Evolutionary conservation across 2,888 invertebrate species (phyloP).

Genomic region (Eumacrocentrus americanus): DNA sequence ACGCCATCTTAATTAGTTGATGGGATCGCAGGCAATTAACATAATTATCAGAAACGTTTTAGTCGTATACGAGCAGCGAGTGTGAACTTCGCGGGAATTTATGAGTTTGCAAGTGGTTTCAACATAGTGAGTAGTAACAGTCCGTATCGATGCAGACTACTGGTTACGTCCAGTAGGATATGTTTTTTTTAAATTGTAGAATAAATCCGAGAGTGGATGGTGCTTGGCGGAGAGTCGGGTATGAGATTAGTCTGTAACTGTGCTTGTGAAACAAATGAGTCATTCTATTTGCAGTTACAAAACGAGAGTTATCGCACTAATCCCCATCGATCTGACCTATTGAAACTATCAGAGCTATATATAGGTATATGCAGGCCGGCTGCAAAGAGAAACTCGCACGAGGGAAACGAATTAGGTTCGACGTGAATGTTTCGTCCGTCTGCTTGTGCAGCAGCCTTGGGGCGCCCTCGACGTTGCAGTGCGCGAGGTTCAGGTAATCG

Average conservation of each 20-base stretch:
- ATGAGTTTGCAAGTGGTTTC: background rate
- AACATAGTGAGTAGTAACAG: conserved; percentile 1
- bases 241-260: too few relatives aligned
- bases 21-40: conserved; percentile 35
- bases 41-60: conserved; percentile 35
- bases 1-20: conserved; percentile 38
- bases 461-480: conserved; percentile 11
- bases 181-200: too few relatives aligned
- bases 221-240: too few relatives aligned
- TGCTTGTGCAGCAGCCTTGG: conserved; percentile 3
- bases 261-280: too few relatives aligned
- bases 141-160: background rate
- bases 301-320: too few relatives aligned
- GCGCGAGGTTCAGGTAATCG: conserved; percentile 28
- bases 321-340: too few relatives aligned
- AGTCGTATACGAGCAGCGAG: background rate
- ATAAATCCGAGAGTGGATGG: too few relatives aligned
- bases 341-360: background rate
- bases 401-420: conserved; percentile 23
- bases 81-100: background rate
- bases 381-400: background rate
- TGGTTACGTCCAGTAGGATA: background rate
- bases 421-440: conserved; percentile 14
- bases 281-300: too few relatives aligned
- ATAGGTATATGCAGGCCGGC: too few relatives aligned